Base-by-base conservation (phyloP, 2,113 vertebrate genomes). In the Pholis gunnellus region DNA sequence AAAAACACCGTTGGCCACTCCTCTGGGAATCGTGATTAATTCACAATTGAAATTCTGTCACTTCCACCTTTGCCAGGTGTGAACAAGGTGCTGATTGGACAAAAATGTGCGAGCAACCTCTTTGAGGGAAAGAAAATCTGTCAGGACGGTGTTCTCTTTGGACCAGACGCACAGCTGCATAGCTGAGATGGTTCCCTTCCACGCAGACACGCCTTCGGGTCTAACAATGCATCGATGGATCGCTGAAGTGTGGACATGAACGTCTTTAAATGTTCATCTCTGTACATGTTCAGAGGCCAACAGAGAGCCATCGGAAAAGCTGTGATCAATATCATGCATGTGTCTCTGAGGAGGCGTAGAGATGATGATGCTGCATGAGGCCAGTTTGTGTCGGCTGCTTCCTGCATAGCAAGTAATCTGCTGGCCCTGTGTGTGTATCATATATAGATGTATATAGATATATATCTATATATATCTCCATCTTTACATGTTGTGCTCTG, bases 241-340 rank as follows among this genome's bases (percentile, higher is more conserved):
- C 70, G 69, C 7, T 72, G 48, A 22, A 67, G 66, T 34, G 2
- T 38, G 66, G 22, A 52, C 64, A 38, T 15, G 5, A 78, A 57
- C n/a, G 34, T 57, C 68, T 72, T 81, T 22, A 78, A 71, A 34
- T 31, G 57, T 54, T 80, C 79, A 64, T 64, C 48, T 79, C 34
- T n/a, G 29, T 68, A 68, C 83, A 79, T 48, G 81, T 88, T 79
- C 34, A 22, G 64, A 56, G 56, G 77, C 81, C 31, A 29, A 75
- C 70, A 17, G 71, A 79, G 61, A 81, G 69, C 57, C 38, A 22
- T 67, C 61, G 71, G 64, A 65, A 38, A 50, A 29, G 48, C 69
- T 46, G 31, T 52, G 70, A 89, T 88, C 88, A 31, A 79, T 87
- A 86, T n/a, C 46, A 11, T 10, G 42, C 59, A 27, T 4, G 72